Base-by-base conservation (phyloP, 2,888 invertebrate genomes). In the Cancer borealis region DNA sequence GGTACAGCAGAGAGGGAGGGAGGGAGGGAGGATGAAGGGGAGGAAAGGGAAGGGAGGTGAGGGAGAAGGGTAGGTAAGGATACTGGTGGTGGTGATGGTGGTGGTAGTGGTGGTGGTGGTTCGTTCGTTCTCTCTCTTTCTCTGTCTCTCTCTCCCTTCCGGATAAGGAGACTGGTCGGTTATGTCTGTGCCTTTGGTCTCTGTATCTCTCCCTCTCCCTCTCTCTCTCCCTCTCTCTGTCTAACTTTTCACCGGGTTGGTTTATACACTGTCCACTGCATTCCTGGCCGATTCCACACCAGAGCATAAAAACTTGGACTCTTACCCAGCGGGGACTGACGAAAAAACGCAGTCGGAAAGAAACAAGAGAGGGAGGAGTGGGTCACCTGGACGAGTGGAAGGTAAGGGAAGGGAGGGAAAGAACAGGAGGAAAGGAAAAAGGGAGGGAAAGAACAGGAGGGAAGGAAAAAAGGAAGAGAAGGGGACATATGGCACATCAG, bases 251-350 rank as follows among this genome's bases (percentile, higher is more conserved):
- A 79, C 30, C 79, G 30, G 79, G 21, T 30, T 30, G 79, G 30
- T 79, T 30, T 26, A 26, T 79, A 26, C 79, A 30, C 79, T 30
- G 30, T 12, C 30, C 79, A 26, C 79, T 79, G 79, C 79, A 79
- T 79, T 79, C 79, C 79, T 79, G 30, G 26, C 30, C 30, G 79
- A 79, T 88, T 88, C 47, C 88, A 88, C 88, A 46, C 47, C 47
- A 6, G 3, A n/a, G 88, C 88, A 46, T 49, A 49, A 88, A 88
- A 49, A 88, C 88, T 88, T 49, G 88, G 46, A 91, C 8, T 79
- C 30, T 79, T 79, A 79, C 79, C 30, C 79, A 1, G 89, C 30
- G 88, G 49, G 26, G 47, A 47, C 21, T n/a, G 39, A 84, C 46
- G 26, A 47, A 30, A 47, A 47, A n/a, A 49, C 26, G n/a, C 12